These are phyloP conservation scores for Standfussiana lucernea DNA, from an alignment of 2,888 invertebrate genomes.

Conservation along the genomic window DNA sequence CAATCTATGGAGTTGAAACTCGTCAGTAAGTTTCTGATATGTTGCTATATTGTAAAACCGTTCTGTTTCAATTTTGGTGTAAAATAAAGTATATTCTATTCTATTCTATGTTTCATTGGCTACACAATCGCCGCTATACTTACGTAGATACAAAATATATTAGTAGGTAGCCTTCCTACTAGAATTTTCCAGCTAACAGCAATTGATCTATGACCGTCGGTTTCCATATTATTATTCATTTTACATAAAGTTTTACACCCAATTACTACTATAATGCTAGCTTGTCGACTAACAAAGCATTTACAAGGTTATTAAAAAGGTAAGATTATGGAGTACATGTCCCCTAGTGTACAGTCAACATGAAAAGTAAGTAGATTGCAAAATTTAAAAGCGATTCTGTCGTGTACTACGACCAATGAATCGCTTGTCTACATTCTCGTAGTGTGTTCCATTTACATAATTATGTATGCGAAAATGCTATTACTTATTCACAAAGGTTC, in stretches of 20 bases:
- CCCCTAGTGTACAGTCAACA: conserved; percentile 28
- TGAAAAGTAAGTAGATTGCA: not conserved
- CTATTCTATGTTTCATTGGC: not conserved
- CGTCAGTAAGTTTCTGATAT: not conserved
- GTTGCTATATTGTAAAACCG: too few relatives aligned
- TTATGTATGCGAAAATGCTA: too few relatives aligned
- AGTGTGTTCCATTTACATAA: not conserved
- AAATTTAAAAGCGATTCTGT: not conserved
- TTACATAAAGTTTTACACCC: not conserved
- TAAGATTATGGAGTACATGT: conserved; percentile 19
- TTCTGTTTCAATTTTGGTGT: too few relatives aligned
- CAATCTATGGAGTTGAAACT: not conserved
- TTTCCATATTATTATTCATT: conserved; percentile 1
- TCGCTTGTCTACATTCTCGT: not conserved
- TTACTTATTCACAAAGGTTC: not conserved
- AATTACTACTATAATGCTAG: conserved; percentile 11
- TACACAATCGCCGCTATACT: not conserved
- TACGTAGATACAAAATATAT: not conserved
- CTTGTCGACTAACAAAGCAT: conserved; percentile 14
- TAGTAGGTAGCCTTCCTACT: not conserved
- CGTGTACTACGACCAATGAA: not conserved
- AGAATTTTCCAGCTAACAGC: not conserved
- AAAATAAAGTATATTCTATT: too few relatives aligned
- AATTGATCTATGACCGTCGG: conserved; percentile 1
- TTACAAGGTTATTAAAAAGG: conserved; percentile 44